Evolutionary conservation across 2,888 invertebrate species (phyloP).

Genomic region (Melinaea marsaeus): DNA sequence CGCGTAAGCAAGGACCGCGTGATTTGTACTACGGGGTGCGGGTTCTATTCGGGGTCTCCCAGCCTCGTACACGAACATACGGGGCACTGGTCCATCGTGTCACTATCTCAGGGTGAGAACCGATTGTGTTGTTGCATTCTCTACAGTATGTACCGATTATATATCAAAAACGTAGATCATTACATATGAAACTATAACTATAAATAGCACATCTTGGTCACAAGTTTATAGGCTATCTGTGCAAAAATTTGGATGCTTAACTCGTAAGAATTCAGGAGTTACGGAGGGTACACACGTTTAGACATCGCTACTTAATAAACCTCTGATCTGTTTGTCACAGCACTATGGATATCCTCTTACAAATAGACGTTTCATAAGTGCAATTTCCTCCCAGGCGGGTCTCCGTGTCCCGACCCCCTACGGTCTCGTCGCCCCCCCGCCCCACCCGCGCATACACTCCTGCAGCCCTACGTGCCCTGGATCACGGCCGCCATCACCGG

Average conservation of each 20-base stretch:
- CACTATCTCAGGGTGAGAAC: constrained; percentile 52
- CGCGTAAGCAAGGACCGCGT: constrained; percentile 40
- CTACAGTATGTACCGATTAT: too few relatives aligned
- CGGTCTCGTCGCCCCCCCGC: constrained; percentile 44
- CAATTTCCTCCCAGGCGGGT: constrained; percentile 43
- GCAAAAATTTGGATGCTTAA: too few relatives aligned
- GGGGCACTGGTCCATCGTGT: constrained; percentile 61
- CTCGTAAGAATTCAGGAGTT: too few relatives aligned
- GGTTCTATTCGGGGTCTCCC: constrained; percentile 63
- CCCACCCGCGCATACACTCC: constrained; percentile 52
- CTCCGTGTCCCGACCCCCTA: constrained; percentile 60
- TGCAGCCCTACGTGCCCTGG: constrained; percentile 65
- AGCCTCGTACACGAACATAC: constrained; percentile 63
- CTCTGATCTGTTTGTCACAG: too few relatives aligned
- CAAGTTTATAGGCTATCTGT: too few relatives aligned
- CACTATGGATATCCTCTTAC: not conserved
- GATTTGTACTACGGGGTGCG: constrained; percentile 59
- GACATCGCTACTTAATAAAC: too few relatives aligned
- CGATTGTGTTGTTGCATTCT: too few relatives aligned
- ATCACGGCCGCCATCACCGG: constrained; percentile 64
- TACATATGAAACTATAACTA: too few relatives aligned
- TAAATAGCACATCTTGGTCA: too few relatives aligned
- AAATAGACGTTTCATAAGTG: too few relatives aligned
- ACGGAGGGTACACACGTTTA: too few relatives aligned
- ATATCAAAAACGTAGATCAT: too few relatives aligned